Conservation (phyloP, 1,140 invertebrate species). For the Eurosta solidaginis region DNA sequence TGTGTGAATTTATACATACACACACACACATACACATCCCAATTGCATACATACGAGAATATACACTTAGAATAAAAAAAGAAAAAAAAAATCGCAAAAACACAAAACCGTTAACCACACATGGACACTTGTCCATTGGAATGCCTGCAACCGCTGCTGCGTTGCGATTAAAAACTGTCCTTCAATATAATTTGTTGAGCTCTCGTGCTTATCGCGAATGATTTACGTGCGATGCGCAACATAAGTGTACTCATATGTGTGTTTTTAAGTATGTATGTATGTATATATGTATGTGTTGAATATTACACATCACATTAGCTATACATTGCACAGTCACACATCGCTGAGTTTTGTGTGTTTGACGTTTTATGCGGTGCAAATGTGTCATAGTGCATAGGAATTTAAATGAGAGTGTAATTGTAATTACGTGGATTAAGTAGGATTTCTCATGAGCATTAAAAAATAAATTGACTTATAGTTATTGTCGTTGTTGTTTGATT, state of each 20-base stretch:
- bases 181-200: conserved; percentile 30
- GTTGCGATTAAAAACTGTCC: conserved; percentile 32
- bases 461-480: not conserved
- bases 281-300: not conserved
- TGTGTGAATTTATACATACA: not conserved
- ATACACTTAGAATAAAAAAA: not conserved
- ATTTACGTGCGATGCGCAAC: conserved; percentile 16
- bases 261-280: not conserved
- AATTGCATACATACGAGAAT: not conserved
- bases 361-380: conserved; percentile 29
- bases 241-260: not conserved
- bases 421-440: conserved; percentile 29
- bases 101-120: not conserved
- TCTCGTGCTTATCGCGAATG: conserved; percentile 31
- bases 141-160: conserved; percentile 18
- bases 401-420: conserved; percentile 25
- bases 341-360: not conserved
- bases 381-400: conserved; percentile 1
- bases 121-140: conserved; percentile 11
- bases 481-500: not conserved
- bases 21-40: not conserved
- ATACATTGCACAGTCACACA: conserved; percentile 1
- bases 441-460: not conserved
- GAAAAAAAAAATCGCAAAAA: not conserved
- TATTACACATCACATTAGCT: not conserved